Evolutionary conservation across 2,797 vertebrate species (phyloP).

Genomic region (Anniella stebbinsi): DNA sequence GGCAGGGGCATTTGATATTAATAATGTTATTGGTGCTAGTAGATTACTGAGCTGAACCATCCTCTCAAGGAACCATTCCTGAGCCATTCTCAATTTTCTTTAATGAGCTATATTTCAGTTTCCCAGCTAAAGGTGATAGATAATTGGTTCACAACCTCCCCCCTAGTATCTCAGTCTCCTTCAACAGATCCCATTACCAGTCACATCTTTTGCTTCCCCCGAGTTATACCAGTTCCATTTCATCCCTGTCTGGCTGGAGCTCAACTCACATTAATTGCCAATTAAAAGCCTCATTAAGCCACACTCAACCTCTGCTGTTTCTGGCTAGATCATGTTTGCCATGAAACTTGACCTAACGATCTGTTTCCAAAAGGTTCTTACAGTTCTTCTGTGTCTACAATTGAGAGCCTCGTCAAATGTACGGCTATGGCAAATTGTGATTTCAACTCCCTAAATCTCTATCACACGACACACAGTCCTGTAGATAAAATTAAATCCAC

Average conservation of each 20-base stretch:
- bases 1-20: background rate
- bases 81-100: background rate
- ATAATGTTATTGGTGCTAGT: background rate
- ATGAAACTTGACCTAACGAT: slow-evolving; percentile 9
- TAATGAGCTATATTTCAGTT: slow-evolving; percentile 9
- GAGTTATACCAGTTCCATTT: background rate
- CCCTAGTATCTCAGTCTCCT: background rate
- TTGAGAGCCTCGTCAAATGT: background rate
- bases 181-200: background rate
- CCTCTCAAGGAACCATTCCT: background rate
- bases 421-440: background rate
- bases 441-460: background rate
- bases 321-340: slow-evolving; percentile 1
- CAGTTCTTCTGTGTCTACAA: background rate
- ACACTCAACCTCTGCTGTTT: slow-evolving; percentile 25
- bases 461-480: background rate
- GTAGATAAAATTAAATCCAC: background rate
- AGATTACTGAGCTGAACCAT: background rate
- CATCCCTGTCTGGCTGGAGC: background rate
- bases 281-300: slow-evolving; percentile 36
- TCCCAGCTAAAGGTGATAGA: too few relatives aligned
- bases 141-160: background rate
- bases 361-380: background rate
- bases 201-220: background rate
- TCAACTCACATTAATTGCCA: slow-evolving; percentile 40